These are phyloP conservation scores for Penaeus chinensis DNA, from an alignment of 1,140 invertebrate species.

Conservation along the genomic window DNA sequence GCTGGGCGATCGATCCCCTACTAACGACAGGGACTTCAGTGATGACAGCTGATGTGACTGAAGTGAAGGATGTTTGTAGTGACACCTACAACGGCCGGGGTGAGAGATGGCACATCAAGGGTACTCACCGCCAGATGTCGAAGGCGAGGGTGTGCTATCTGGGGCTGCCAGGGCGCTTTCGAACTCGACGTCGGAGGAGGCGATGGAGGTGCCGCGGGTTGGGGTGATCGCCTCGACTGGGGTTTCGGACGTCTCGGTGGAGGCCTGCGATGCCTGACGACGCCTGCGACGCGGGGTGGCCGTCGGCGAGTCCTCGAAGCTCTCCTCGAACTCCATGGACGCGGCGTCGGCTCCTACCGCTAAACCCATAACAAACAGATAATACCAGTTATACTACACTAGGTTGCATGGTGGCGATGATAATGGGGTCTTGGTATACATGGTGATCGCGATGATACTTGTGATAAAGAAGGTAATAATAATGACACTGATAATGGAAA, in stretches of 20 bases:
- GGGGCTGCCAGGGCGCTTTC: slow-evolving; percentile 45
- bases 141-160: slow-evolving; percentile 62
- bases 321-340: slow-evolving; percentile 46
- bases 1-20: too few species aligned
- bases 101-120: too few species aligned
- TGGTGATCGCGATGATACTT: too few species aligned
- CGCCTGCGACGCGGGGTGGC: slow-evolving; percentile 22
- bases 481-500: too few species aligned
- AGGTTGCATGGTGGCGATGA: too few species aligned
- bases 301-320: slow-evolving; percentile 26
- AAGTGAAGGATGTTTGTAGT: background rate
- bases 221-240: slow-evolving; percentile 22
- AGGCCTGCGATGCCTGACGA: slow-evolving; percentile 27
- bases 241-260: slow-evolving; percentile 46
- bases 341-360: slow-evolving; percentile 9
- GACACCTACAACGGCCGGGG: background rate
- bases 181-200: slow-evolving; percentile 33
- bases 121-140: slow-evolving; percentile 47
- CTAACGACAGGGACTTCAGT: too few species aligned
- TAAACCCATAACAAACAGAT: background rate
- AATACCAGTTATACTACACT: background rate
- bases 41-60: too few species aligned
- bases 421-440: too few species aligned
- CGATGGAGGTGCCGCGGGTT: slow-evolving; percentile 21
- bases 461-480: too few species aligned